Percentiles rank a stretch among this genome's conserved stretches.
phyloP scores from a whole-genome alignment of 2,888 invertebrate genomes.

The Caenorhabditis panamensis region DNA sequence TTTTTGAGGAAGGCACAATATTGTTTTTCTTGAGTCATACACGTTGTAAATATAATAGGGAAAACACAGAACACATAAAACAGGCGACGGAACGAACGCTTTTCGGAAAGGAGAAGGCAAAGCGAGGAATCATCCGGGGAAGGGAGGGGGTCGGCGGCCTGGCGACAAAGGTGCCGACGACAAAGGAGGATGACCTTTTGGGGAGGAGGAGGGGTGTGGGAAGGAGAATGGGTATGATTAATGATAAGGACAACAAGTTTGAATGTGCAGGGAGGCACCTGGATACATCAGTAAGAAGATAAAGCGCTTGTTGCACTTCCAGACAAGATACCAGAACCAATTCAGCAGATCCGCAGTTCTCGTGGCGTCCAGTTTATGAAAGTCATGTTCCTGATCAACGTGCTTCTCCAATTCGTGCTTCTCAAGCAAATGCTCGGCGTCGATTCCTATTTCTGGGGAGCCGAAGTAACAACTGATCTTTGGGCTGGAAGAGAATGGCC shows the following conservation, averaged over 20 bases:
- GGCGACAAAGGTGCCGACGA: too few relatives aligned
- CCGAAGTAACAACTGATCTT: slow-evolving; percentile 77
- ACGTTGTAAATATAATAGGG: slow-evolving; percentile 46
- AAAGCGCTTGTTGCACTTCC: slow-evolving; percentile 40
- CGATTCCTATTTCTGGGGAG: slow-evolving; percentile 79
- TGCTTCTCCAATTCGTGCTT: slow-evolving; percentile 77
- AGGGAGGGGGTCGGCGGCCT: too few relatives aligned
- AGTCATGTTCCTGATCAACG: slow-evolving; percentile 77
- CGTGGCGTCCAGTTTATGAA: slow-evolving; percentile 74
- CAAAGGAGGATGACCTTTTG: too few relatives aligned
- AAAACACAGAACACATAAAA: slow-evolving; percentile 13
- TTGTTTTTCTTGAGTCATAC: slow-evolving; percentile 54
- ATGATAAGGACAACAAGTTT: too few relatives aligned
- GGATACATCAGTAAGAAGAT: slow-evolving; percentile 71
- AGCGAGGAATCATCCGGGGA: too few relatives aligned
- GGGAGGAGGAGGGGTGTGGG: too few relatives aligned
- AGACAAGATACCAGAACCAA: slow-evolving; percentile 37
- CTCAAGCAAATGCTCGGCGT: slow-evolving; percentile 79
- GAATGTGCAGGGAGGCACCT: too few relatives aligned
- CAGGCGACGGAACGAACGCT: neutral
- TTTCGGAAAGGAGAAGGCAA: slow-evolving; percentile 10
- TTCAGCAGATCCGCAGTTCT: slow-evolving; percentile 50
- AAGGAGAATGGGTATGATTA: too few relatives aligned
- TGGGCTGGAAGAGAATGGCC: slow-evolving; percentile 79
- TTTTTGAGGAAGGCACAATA: slow-evolving; percentile 29